A percentile compares a stretch with the other conserved stretches of the same genome.
These are phyloP conservation scores for Mya arenaria DNA, from an alignment of 1,140 invertebrate genomes.

Conservation along the genomic window DNA sequence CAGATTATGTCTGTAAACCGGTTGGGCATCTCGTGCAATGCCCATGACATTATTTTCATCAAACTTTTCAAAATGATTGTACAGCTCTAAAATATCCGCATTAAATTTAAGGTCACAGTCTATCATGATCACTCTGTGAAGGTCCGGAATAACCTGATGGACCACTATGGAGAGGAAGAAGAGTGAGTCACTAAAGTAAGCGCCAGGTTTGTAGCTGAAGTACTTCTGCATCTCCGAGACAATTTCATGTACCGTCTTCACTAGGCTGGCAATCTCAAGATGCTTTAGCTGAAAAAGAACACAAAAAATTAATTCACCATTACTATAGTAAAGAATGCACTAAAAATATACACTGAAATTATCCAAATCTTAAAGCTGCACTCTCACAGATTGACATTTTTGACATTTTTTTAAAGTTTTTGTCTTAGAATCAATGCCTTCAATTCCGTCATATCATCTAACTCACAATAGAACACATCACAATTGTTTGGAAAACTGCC, in stretches of 20 bases:
- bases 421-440: neutral
- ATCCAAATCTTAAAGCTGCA: neutral
- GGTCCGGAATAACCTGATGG: conserved; percentile 85
- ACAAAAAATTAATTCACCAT: too few relatives aligned
- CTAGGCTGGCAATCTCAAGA: conserved; percentile 86
- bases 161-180: conserved; percentile 91
- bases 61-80: conserved; percentile 87
- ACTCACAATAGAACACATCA: neutral
- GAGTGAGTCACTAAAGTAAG: conserved; percentile 91
- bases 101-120: conserved; percentile 91
- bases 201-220: conserved; percentile 89
- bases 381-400: neutral
- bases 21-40: conserved; percentile 89
- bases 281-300: conserved; percentile 82
- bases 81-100: conserved; percentile 86
- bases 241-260: conserved; percentile 85
- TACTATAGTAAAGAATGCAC: too few relatives aligned
- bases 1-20: conserved; percentile 91
- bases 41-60: conserved; percentile 86
- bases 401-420: neutral
- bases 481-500: too few relatives aligned
- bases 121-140: conserved; percentile 86
- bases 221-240: conserved; percentile 87
- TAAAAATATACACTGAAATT: neutral
- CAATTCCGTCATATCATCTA: neutral